Base-by-base conservation (phyloP, 2,797 vertebrate species). In the Peromyscus eremicus region DNA sequence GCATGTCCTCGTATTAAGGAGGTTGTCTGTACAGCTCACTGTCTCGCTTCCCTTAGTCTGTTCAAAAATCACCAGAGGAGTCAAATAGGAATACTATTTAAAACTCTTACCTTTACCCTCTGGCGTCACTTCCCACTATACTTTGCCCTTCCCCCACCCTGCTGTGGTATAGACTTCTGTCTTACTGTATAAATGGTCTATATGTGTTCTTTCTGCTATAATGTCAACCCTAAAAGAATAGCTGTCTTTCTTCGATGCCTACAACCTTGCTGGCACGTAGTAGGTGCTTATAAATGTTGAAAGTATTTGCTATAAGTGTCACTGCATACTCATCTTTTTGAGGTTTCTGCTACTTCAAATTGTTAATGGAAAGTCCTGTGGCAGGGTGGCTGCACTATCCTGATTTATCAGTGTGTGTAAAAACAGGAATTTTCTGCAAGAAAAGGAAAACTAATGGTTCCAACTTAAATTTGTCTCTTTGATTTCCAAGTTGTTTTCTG, bases 401-500 rank as follows among this genome's bases (percentile, higher is more conserved):
- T n/a, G 32, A 92, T 85, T 73, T 95, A 90, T 95, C 52, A 27
- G 43, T 82, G 71, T 95, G 88, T 95, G 60, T 96, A 95, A 93
- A 97, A 96, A 70, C 46, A 95, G 93, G 91, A 85, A 68, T 93
- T 93, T 95, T 96, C 68, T 91, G 25, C 76, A 76, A 64, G 81
- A 71, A 91, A 92, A 81, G 76, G 77, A 75, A 95, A 95, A 97
- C 94, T 92, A 96, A 93, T 80, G 49, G 68, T 95, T 97, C 97
- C 96, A 89, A 95, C 95, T 97, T 92, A 91, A 96, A 97, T 2
- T n/a, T n/a, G 75, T 89, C 96, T 97, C 91, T 96, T 95, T 93
- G 97, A 96, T 97, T 97, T 97, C 97, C 90, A 96, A 98, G 84
- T 97, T 97, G 84, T 97, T 97, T 96, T 97, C 96, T 97, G 95